Conservation (phyloP, 2,113 vertebrate species). For the Colinus virginianus region DNA sequence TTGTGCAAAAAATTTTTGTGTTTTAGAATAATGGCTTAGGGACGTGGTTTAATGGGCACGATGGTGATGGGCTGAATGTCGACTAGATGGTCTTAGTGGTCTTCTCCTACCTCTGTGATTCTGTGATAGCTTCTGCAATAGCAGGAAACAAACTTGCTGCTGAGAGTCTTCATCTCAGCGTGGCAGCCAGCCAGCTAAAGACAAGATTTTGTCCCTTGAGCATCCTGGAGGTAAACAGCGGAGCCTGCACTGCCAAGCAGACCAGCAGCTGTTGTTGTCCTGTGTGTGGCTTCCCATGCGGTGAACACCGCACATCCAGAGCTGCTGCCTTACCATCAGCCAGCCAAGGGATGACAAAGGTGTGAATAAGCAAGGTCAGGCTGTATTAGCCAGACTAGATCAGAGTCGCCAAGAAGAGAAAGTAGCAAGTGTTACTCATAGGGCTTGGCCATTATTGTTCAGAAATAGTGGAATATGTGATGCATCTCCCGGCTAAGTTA, state of each 20-base stretch:
- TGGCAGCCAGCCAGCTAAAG: neutral
- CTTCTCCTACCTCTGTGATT: too few relatives aligned
- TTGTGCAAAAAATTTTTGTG: neutral
- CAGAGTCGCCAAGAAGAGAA: neutral
- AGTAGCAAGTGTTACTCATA: slow-evolving; percentile 56
- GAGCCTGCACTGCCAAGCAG: neutral
- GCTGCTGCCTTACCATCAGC: neutral
- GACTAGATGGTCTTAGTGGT: too few relatives aligned
- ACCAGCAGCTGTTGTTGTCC: slow-evolving; percentile 8
- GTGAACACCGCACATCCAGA: neutral
- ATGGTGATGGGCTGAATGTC: too few relatives aligned
- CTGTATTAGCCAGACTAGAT: slow-evolving; percentile 1
- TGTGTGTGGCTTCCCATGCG: neutral
- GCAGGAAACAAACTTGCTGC: neutral
- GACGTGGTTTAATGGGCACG: too few relatives aligned
- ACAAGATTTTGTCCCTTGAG: neutral
- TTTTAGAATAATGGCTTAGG: neutral
- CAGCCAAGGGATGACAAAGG: slow-evolving; percentile 58
- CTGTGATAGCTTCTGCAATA: neutral
- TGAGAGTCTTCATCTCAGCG: neutral
- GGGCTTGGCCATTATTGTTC: slow-evolving; percentile 50
- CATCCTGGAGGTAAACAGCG: neutral
- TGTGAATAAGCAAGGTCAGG: slow-evolving; percentile 61
- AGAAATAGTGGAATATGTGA: slow-evolving; percentile 55
- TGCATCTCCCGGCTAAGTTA: neutral